phyloP scores from a whole-genome alignment of 2,797 vertebrate genomes.

The Pantherophis vulpinus region DNA sequence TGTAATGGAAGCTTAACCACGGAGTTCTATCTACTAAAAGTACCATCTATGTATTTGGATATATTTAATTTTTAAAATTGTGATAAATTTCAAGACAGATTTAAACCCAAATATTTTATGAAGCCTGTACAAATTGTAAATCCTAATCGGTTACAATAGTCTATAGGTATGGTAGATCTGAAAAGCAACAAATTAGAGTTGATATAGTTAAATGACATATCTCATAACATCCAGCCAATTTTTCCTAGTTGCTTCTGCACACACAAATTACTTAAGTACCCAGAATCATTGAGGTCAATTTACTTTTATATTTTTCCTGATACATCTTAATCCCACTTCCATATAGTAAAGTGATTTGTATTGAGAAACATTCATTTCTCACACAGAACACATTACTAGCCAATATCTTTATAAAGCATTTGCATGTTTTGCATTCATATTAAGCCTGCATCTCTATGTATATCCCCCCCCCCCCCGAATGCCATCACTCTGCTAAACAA shows the following conservation, averaged over 20 bases:
- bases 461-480: too few species aligned
- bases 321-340: neutral
- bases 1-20: neutral
- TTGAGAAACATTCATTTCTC: neutral
- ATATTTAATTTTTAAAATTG: neutral
- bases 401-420: neutral
- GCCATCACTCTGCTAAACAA: too few species aligned
- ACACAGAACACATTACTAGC: neutral
- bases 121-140: neutral
- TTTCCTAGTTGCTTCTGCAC: neutral
- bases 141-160: neutral
- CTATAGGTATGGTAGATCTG: neutral
- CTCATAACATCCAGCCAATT: neutral
- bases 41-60: neutral
- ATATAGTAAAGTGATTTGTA: neutral
- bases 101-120: neutral
- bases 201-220: neutral
- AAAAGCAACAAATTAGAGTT: neutral
- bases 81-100: neutral
- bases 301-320: neutral
- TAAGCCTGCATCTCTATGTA: neutral
- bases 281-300: neutral
- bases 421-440: neutral
- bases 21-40: neutral
- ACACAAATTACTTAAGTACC: neutral